phyloP scores from a whole-genome alignment of 2,797 vertebrate genomes.

The Lerista edwardsae region DNA sequence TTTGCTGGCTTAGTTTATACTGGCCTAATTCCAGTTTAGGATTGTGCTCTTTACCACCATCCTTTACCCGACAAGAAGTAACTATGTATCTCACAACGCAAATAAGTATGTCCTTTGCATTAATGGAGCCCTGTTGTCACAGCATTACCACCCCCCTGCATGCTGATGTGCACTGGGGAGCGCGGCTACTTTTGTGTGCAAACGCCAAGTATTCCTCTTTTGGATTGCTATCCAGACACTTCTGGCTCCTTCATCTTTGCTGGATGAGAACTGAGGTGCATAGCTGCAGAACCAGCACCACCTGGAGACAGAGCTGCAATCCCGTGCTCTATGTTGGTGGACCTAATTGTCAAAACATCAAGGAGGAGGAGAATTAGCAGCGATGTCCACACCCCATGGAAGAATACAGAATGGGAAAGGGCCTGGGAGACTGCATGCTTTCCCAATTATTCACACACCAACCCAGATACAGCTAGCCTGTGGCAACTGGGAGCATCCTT shows the following conservation, averaged over 20 bases:
- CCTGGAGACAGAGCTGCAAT: background rate
- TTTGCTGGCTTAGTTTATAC: no score
- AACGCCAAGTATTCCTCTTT: background rate
- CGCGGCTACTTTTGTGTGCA: no score
- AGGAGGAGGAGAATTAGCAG: background rate
- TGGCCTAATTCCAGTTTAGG: no score
- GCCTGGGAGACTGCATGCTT: no score
- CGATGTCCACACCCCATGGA: background rate
- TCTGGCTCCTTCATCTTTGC: background rate
- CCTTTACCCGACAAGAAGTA: no score
- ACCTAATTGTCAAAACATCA: background rate
- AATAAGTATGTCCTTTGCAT: no score
- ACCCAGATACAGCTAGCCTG: background rate
- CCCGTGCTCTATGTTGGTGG: background rate
- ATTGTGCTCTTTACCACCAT: no score
- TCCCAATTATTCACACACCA: background rate
- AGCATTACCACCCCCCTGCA: no score
- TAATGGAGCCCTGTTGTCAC: no score
- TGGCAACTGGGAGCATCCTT: no score
- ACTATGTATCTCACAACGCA: no score
- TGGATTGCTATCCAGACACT: background rate
- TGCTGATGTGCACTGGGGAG: no score
- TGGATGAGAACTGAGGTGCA: background rate
- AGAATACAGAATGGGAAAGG: background rate
- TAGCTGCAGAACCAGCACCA: background rate